Evolutionary conservation across 2,113 vertebrate species (phyloP).

Genomic region (Rhipidura dahli): DNA sequence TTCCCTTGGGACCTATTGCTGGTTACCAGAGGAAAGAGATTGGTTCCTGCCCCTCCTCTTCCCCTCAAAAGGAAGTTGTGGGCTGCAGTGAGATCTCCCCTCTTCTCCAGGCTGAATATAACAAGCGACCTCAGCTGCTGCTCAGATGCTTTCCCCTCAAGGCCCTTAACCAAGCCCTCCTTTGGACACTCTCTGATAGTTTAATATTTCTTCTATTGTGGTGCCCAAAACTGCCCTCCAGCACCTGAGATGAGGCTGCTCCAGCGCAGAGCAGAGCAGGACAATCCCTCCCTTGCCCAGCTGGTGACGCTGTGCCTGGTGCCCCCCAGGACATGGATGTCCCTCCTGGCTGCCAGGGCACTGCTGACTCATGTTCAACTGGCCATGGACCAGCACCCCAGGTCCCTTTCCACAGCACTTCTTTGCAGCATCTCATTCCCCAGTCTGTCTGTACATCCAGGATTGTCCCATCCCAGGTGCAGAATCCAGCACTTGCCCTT

Average conservation of each 20-base stretch:
- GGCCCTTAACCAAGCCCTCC: background rate
- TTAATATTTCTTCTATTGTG: background rate
- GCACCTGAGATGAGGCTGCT: too few species aligned
- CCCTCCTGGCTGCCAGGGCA: background rate
- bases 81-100: background rate
- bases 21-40: background rate
- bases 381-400: accelerated
- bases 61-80: background rate
- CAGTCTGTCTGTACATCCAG: background rate
- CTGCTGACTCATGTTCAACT: background rate
- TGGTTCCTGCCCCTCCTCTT: background rate
- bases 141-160: accelerated
- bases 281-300: background rate
- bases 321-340: background rate
- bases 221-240: background rate
- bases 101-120: background rate
- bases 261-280: background rate
- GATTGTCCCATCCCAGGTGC: background rate
- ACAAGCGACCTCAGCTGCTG: background rate
- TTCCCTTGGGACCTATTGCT: background rate
- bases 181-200: background rate
- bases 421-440: background rate
- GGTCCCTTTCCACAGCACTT: too few species aligned
- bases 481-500: background rate
- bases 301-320: background rate